Conservation (phyloP, 2,113 vertebrate species). For the Columbina picui region DNA sequence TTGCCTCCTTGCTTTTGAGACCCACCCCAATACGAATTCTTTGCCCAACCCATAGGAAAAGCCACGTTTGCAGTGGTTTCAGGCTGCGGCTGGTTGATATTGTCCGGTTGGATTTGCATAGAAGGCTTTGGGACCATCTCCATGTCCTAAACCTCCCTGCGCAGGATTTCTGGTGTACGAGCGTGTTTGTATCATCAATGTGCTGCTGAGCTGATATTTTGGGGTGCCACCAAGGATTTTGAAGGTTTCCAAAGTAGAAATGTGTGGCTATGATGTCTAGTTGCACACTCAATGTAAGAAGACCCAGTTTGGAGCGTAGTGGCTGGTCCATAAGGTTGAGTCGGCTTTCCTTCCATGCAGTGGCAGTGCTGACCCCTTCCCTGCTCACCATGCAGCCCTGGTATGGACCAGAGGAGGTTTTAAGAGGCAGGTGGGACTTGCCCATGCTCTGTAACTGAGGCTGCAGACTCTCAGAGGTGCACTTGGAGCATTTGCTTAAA, state of each 20-base stretch:
- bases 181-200: accelerated
- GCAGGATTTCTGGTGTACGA: accelerated
- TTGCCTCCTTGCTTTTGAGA: neutral
- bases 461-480: neutral
- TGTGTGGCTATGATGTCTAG: accelerated
- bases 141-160: neutral
- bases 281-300: accelerated
- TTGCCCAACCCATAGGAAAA: neutral
- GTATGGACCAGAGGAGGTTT: neutral
- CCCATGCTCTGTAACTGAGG: neutral
- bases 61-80: neutral
- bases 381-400: accelerated
- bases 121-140: no score
- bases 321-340: neutral
- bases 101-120: accelerated
- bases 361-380: neutral
- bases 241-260: neutral
- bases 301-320: accelerated
- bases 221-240: neutral
- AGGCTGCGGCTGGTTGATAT: neutral
- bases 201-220: neutral
- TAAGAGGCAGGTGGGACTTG: neutral
- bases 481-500: neutral
- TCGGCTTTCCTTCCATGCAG: neutral
- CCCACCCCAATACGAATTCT: neutral